Evolutionary conservation across 2,888 invertebrate genomes (phyloP), one percentile per base, ranked within the genome.

Genomic region (Octodonta nipae): DNA sequence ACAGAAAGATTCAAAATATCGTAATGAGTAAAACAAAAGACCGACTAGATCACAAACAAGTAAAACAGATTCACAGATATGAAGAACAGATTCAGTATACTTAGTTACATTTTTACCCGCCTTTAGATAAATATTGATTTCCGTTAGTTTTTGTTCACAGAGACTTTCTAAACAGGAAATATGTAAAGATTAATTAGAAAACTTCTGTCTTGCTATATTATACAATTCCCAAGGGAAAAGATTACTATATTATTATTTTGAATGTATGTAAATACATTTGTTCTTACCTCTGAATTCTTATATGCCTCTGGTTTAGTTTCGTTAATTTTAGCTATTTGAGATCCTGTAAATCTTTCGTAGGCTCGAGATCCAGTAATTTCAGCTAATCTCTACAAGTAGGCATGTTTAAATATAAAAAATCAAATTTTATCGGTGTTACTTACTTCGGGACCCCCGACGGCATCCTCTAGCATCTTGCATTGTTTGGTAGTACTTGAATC

Each of bases 261-360:
- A n/a, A n/a, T n/a, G n/a, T n/a, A 14, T 15, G 10, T 7, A 3
- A 10, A 16, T 4, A 15, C 11, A 5, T 5, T 2, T 29, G 13
- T 14, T 36, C 33, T 16, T 60, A 75, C 81, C 60, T 86, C 79
- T 0, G 92, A 80, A 30, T 75, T 73, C 44, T 73, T 68, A 55
- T 83, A 89, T 1, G 72, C 72, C 38, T 75, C 73, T 7, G 70
- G 71, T 45, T 73, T 73, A 0, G 70, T 75, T 50, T 82, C 75
- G 44, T 67, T 72, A 44, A 95, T 72, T 69, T 92, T 95, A 17
- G 85, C 78, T 49, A 96, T 93, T 65, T 96, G 96, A 3, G 83
- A 71, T 3, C 87, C 95, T 0, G 95, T 92, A 64, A 92, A 95
- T 34, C 91, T 68, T 60, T 89, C 87, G 63, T 84, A 87, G 0